Percentiles rank a stretch among this genome's conserved stretches.
These are phyloP conservation scores for Rhingia campestris DNA, from an alignment of 2,888 invertebrate genomes.

Conservation along the genomic window DNA sequence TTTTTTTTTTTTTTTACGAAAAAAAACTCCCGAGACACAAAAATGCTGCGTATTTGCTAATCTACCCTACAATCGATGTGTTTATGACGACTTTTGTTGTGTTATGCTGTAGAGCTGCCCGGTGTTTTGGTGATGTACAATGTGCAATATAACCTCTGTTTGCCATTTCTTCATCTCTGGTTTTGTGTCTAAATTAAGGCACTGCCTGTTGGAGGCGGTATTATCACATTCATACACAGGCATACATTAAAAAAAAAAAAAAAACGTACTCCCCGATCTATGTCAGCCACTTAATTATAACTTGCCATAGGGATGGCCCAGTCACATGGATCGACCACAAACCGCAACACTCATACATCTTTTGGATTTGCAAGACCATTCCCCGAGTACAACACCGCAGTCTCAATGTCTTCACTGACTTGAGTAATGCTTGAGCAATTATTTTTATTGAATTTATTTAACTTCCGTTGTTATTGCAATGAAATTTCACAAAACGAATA, in stretches of 20 bases:
- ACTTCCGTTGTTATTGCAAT: conserved; percentile 7
- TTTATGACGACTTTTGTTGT: conserved; percentile 12
- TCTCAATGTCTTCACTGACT: not conserved
- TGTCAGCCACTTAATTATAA: conserved; percentile 33
- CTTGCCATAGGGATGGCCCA: conserved; percentile 18
- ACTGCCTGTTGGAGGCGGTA: conserved; percentile 12
- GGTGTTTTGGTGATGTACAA: not conserved
- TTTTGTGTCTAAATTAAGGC: conserved; percentile 34
- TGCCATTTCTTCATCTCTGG: not conserved
- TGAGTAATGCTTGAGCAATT: conserved; percentile 4
- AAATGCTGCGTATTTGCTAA: too few species aligned
- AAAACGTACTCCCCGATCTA: not conserved
- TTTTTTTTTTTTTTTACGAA: too few species aligned
- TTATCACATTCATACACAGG: not conserved
- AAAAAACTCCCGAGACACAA: too few species aligned
- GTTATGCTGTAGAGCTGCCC: not conserved
- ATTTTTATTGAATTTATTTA: conserved; percentile 19
- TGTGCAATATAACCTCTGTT: conserved; percentile 9
- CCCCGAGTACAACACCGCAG: conserved; percentile 1
- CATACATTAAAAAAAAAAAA: too few species aligned
- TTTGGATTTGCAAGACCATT: conserved; percentile 1
- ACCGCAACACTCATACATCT: conserved; percentile 1
- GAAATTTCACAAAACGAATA: not conserved
- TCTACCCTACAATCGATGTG: not conserved
- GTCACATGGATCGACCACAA: conserved; percentile 11